Percentiles rank a stretch among this genome's conserved stretches.
phyloP scores from a whole-genome alignment of 2,797 vertebrate genomes.

The Arctocebus calabarensis region DNA sequence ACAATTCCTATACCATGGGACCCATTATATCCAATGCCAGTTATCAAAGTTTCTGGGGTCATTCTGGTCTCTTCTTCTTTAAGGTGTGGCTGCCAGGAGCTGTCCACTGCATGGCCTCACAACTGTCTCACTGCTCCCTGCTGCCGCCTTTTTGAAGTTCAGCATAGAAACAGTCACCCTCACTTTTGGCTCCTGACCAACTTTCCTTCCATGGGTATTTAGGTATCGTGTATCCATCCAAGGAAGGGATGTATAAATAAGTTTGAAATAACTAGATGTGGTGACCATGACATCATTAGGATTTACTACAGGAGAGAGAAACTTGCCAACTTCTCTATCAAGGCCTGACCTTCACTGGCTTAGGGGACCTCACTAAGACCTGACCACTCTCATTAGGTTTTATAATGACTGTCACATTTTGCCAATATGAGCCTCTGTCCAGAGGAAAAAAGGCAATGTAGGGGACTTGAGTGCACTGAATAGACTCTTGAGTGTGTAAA shows the following conservation, averaged over 20 bases:
- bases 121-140: neutral
- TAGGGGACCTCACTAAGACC: neutral
- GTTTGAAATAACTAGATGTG: neutral
- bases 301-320: slow-evolving; percentile 2
- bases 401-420: neutral
- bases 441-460: neutral
- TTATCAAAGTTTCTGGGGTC: neutral
- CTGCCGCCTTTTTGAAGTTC: neutral
- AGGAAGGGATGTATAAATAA: neutral
- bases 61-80: neutral
- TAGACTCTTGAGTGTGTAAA: neutral
- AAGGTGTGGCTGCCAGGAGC: neutral
- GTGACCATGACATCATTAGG: neutral
- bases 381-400: neutral
- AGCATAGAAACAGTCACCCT: neutral
- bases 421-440: neutral
- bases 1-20: neutral
- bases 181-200: slow-evolving; percentile 12
- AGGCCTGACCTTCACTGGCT: neutral
- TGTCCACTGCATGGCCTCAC: rapidly evolving
- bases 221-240: neutral
- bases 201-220: neutral
- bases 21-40: neutral
- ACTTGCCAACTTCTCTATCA: neutral
- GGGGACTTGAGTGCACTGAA: no score